Evolutionary conservation across 2,888 invertebrate species (phyloP), one percentile per base, ranked within the genome.

Genomic region (Cheilosia vulpina): DNA sequence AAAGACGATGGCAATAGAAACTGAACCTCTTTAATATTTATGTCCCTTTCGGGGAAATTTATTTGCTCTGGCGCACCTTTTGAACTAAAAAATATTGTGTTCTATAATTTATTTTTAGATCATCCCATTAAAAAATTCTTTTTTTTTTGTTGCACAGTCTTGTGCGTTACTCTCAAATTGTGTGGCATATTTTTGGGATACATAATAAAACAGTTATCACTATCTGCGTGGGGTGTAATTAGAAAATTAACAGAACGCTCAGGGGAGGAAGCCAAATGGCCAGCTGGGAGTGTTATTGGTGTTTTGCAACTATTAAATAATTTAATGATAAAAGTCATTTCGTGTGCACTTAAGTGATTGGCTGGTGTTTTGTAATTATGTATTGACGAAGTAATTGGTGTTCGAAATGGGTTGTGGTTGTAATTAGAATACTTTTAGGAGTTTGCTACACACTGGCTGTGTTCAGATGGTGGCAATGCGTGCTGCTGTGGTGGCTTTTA

Each of bases 291-390:
- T 6, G 4, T 1, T 9, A n/a, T 34, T 43, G 43, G 52, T 53
- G 52, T 65, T 66, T 72, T 41, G 53, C 4, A 52, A 52, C 24
- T 47, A 71, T 77, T 77, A 55, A 82, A 77, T 77, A 66, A 77
- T 82, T 72, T 78, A 83, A 73, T 45, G 65, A 66, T 71, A 66
- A 77, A 82, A 62, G 43, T 58, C 24, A 77, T 68, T 75, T 68
- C 47, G 50, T 66, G 58, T 68, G 68, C 78, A 79, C 83, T 84
- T 75, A 75, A 79, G 79, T 73, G 83, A 84, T 84, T 84, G 75
- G 50, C 13, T 69, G 73, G 63, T 41, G 60, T 77, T 77, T 72
- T 62, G 78, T 83, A 79, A 83, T 83, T 75, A 72, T 52, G 24
- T 24, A 52, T 73, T 62, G 73, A 45, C 57, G 52, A 27, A 65